Conservation (phyloP, 2,888 invertebrate genomes). For the Dasypolia templi region DNA sequence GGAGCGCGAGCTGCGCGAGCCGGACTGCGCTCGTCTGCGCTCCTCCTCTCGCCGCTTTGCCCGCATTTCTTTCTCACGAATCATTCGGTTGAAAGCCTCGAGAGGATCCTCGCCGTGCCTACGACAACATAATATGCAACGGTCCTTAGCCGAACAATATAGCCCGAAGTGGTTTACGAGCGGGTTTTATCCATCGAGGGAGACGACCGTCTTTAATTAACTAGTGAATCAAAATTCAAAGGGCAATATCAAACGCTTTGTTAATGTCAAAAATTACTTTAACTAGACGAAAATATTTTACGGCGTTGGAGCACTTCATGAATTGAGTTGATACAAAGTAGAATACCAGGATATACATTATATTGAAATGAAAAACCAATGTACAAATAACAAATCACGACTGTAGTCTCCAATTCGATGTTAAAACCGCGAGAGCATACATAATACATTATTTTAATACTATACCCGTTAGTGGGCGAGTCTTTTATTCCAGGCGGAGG, state of each 20-base stretch:
- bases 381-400: constrained; percentile 43
- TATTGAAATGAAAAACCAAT: constrained; percentile 43
- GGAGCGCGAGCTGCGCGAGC: constrained; percentile 79
- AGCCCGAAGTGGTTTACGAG: constrained; percentile 26
- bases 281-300: constrained; percentile 20
- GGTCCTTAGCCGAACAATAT: constrained; percentile 52
- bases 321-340: constrained; percentile 39
- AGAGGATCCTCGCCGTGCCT: constrained; percentile 96
- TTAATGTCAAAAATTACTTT: constrained; percentile 34
- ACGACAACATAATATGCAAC: constrained; percentile 75
- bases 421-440: constrained; percentile 50
- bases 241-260: constrained; percentile 7
- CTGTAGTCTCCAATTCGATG: constrained; percentile 64
- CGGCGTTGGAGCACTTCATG: constrained; percentile 19
- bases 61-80: constrained; percentile 95
- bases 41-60: constrained; percentile 92
- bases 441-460: constrained; percentile 27
- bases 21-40: constrained; percentile 89
- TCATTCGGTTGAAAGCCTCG: constrained; percentile 96
- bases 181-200: constrained; percentile 63
- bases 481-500: constrained; percentile 91
- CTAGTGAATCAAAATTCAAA: constrained; percentile 37
- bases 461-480: constrained; percentile 87
- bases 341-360: constrained; percentile 33
- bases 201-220: constrained; percentile 58